Conservation (phyloP, 2,113 vertebrate species). For the Aphyosemion australe region DNA sequence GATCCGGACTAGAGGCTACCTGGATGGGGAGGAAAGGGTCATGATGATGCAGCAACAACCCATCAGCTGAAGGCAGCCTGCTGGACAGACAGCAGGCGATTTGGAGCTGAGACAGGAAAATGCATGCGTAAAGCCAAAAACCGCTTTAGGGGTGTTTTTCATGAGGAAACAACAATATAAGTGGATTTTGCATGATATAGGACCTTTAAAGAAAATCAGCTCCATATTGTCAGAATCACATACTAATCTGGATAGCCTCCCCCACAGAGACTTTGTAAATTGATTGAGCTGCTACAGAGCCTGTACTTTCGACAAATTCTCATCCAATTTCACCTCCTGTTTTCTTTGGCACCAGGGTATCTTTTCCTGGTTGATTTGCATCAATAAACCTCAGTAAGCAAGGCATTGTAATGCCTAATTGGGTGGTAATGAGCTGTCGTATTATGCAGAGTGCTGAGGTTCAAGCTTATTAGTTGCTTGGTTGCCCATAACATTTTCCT, state of each 20-base stretch:
- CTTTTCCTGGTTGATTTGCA: conserved; percentile 80
- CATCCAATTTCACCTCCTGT: conserved; percentile 66
- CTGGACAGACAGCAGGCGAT: no score
- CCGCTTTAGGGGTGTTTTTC: no score
- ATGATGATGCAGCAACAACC: no score
- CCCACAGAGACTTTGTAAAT: conserved; percentile 64
- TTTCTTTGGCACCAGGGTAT: conserved; percentile 75
- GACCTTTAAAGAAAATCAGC: conserved; percentile 21
- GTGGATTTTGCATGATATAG: no score
- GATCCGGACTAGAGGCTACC: no score
- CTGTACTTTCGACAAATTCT: conserved; percentile 64
- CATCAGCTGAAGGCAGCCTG: no score
- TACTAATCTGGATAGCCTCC: conserved; percentile 59
- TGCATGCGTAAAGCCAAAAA: no score
- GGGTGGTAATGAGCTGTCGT: conserved; percentile 81
- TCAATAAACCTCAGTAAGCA: conserved; percentile 80
- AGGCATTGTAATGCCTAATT: conserved; percentile 84
- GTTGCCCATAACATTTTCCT: conserved; percentile 83
- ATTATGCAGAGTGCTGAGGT: conserved; percentile 82
- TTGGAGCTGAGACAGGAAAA: no score
- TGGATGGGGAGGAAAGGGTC: no score
- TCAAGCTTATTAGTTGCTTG: conserved; percentile 86
- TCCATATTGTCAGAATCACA: conserved; percentile 66
- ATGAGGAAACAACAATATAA: no score
- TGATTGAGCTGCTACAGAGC: conserved; percentile 63